phyloP scores from a whole-genome alignment of 2,888 invertebrate species.

The Nomada fucata region DNA sequence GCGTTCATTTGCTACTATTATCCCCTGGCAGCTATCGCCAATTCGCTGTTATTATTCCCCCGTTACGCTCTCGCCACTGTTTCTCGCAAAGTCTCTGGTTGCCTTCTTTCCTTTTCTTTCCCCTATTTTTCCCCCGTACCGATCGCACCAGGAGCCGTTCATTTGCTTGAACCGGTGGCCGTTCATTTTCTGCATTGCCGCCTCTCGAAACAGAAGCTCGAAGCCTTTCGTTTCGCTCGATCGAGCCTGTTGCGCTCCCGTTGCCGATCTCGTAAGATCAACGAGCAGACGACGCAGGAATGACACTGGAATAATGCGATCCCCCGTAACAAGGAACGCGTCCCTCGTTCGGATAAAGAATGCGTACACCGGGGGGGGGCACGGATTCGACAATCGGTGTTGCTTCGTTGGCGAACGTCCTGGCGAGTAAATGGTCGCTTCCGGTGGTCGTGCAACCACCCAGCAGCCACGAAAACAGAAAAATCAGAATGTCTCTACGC shows the following conservation, averaged over 20 bases:
- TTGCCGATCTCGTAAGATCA: background rate
- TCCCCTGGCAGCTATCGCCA: constrained; percentile 16
- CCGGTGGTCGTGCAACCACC: constrained; percentile 67
- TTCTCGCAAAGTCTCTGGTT: background rate
- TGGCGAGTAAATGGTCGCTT: constrained; percentile 67
- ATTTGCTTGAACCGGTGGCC: background rate
- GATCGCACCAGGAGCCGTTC: background rate
- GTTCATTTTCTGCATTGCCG: constrained; percentile 16
- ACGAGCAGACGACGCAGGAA: background rate
- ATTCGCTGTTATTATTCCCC: constrained; percentile 37
- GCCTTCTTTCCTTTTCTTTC: no score
- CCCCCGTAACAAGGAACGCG: background rate
- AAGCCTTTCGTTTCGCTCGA: constrained; percentile 22
- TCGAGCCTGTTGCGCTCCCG: background rate
- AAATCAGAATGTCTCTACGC: constrained; percentile 23
- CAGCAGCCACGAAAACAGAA: constrained; percentile 57
- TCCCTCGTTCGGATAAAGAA: background rate
- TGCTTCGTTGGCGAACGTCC: constrained; percentile 13
- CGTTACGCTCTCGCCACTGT: constrained; percentile 2
- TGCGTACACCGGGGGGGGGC: no score
- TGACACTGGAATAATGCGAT: background rate
- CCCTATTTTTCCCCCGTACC: background rate
- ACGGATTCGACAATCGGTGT: constrained; percentile 34
- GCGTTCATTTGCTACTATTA: constrained; percentile 52
- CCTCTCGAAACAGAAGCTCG: constrained; percentile 11